These are phyloP conservation scores for Neogale vison DNA, from an alignment of 2,113 vertebrate genomes.

Conservation along the genomic window DNA sequence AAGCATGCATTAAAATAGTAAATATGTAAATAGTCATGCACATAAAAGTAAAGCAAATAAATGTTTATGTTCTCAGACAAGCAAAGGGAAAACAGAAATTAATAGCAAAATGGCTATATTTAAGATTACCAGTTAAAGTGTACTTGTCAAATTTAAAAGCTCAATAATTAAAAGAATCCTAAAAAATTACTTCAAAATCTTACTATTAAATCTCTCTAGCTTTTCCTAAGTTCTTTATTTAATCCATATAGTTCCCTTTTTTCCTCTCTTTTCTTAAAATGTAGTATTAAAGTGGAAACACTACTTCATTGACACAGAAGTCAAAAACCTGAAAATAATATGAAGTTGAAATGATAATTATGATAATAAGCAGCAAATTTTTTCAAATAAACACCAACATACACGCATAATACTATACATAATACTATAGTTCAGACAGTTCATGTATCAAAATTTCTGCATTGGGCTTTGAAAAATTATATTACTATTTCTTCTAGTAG, in stretches of 20 bases:
- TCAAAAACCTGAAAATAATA: neutral
- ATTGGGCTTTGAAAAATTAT: neutral
- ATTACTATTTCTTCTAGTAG: neutral
- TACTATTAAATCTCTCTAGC: neutral
- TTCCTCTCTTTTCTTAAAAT: neutral
- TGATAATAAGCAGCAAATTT: neutral
- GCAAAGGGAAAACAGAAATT: slow-evolving; percentile 20
- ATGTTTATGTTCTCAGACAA: slow-evolving; percentile 42
- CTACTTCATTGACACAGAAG: neutral
- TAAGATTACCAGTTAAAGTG: neutral
- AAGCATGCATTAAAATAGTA: slow-evolving; percentile 13
- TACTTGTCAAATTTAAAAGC: neutral
- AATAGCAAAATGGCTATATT: neutral
- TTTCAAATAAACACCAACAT: neutral
- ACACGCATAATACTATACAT: neutral
- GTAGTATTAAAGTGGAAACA: neutral
- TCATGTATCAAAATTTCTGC: neutral
- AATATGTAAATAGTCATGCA: neutral
- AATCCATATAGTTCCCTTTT: neutral
- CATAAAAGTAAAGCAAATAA: neutral
- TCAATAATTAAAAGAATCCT: neutral
- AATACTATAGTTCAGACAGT: neutral
- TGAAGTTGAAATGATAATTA: neutral
- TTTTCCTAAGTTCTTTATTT: neutral
- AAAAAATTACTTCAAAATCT: neutral